Evolutionary conservation across 92 coral and sea anemone genomes (phyloP).

Genomic region (Epizoanthus rinbou): DNA sequence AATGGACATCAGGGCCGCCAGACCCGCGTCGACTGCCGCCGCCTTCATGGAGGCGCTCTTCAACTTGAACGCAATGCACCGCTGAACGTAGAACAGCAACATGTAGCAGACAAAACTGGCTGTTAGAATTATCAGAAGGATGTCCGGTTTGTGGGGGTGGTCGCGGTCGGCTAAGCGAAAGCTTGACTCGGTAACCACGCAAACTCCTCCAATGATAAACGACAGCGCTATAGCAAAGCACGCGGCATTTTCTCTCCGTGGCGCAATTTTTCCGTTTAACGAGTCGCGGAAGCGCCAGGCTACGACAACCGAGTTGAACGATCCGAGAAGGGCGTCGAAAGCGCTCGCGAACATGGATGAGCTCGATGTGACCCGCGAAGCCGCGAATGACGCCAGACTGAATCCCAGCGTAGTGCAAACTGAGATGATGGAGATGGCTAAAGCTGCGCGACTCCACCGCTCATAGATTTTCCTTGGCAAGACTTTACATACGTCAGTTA

Average conservation of each 20-base stretch:
- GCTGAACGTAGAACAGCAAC: constrained; percentile 52
- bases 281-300: constrained; percentile 88
- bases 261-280: constrained; percentile 63
- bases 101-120: constrained; percentile 56
- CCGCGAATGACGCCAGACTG: constrained; percentile 72
- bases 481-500: constrained; percentile 7
- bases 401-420: constrained; percentile 49
- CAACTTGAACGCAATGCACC: constrained; percentile 50
- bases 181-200: constrained; percentile 58
- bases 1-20: constrained; percentile 67
- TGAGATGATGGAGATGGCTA: constrained; percentile 58
- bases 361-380: constrained; percentile 67
- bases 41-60: constrained; percentile 73
- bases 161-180: constrained; percentile 54
- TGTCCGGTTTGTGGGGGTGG: constrained; percentile 62
- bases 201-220: constrained; percentile 64
- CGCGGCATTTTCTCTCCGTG: constrained; percentile 64
- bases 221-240: constrained; percentile 62
- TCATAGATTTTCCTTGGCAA: constrained; percentile 60
- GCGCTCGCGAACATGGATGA: constrained; percentile 88
- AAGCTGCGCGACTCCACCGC: constrained; percentile 74
- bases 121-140: constrained; percentile 62
- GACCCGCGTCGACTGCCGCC: constrained; percentile 64
- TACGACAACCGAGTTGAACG: constrained; percentile 70
- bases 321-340: constrained; percentile 75